Percentiles rank a stretch among this genome's conserved stretches.
Evolutionary conservation across 2,888 invertebrate genomes (phyloP).

Genomic region (Anarsia innoxiella): DNA sequence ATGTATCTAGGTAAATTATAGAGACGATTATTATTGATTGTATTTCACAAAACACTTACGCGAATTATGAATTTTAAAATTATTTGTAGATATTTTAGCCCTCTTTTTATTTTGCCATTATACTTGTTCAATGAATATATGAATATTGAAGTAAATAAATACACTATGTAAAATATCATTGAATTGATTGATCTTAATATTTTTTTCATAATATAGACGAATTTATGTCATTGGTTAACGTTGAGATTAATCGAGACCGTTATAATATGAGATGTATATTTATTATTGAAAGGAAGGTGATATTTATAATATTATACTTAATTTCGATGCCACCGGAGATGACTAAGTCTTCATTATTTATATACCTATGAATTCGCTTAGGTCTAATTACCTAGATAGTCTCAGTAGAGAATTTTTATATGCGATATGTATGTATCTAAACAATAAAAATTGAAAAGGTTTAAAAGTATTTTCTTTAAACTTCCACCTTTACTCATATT

Average conservation of each 20-base stretch:
- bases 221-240: background rate
- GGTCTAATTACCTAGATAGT: slow-evolving; percentile 53
- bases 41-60: background rate
- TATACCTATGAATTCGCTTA: slow-evolving; percentile 48
- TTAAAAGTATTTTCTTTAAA: slow-evolving; percentile 21
- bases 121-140: too few species aligned
- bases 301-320: slow-evolving; percentile 6
- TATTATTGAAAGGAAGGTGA: background rate
- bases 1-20: background rate
- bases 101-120: background rate
- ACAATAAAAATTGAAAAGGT: slow-evolving; percentile 51
- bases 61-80: background rate
- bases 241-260: slow-evolving; percentile 4
- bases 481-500: too few species aligned
- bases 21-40: background rate
- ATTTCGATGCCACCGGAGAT: slow-evolving; percentile 14
- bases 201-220: background rate
- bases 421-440: slow-evolving; percentile 58
- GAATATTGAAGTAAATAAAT: too few species aligned
- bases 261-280: slow-evolving; percentile 8
- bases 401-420: slow-evolving; percentile 62
- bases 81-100: background rate
- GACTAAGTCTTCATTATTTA: too few species aligned
- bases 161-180: background rate
- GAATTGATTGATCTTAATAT: too few species aligned